Evolutionary conservation across 1,140 invertebrate genomes (phyloP), one percentile per base, ranked within the genome.

Genomic region (Eriocheir sinensis): DNA sequence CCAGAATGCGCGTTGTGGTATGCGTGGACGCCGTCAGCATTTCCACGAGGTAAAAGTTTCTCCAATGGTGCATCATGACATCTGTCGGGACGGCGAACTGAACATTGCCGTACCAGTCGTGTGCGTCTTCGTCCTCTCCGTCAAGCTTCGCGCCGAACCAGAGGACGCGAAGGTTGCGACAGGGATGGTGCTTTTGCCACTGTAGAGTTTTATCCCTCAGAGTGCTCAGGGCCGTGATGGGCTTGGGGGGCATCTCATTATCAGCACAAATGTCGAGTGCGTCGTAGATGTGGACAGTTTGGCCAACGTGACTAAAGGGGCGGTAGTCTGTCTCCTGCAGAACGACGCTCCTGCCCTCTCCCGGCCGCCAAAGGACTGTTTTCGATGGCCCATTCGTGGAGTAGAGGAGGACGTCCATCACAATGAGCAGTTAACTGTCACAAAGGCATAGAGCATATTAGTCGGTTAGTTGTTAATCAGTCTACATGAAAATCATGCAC

Each of bases 51-150:
- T n/a, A n/a, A n/a, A n/a, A n/a, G n/a, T n/a, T n/a, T n/a, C n/a
- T 88, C 92, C 34, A 86, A 38, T 44, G 41, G 89, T 34, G n/a
- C 53, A n/a, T 93, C 60, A 44, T 93, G 48, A 41, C 83, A 93
- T 27, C 40, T 27, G 6, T 53, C 36, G 3, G 41, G 83, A 93
- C n/a, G 41, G 85, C 83, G 38, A 93, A 93, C 48, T 93, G 44
- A 79, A 93, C 92, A 89, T 93, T 93, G 81, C 92, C 92, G 79
- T 93, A 93, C 92, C 92, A 93, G 83, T 93, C 81, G 27, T 83
- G 53, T 21, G 32, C 32, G 32, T 93, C 53, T n/a, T 93, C 48
- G 40, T 89, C 83, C 30, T 72, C 21, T 3, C 41, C 83, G 89
- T n/a, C n/a, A n/a, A n/a, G n/a, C n/a, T n/a, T n/a, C n/a, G n/a